phyloP scores from a whole-genome alignment of 2,113 vertebrate species.

The Malurus melanocephalus region DNA sequence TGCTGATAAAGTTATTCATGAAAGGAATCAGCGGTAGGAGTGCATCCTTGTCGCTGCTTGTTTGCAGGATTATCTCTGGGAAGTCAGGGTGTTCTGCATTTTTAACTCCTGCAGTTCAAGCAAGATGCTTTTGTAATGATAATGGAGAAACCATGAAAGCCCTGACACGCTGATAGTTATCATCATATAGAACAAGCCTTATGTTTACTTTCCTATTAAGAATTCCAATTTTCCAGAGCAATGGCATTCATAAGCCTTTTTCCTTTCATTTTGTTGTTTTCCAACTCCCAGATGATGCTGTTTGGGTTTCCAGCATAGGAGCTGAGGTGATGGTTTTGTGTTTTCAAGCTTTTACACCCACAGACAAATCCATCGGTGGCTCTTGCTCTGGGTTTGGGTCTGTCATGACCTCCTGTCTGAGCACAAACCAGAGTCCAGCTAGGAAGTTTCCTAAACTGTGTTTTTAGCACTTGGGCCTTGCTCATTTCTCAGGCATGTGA shows the following conservation, averaged over 20 bases:
- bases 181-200: background rate
- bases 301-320: background rate
- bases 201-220: background rate
- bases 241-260: background rate
- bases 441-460: background rate
- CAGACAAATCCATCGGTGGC: background rate
- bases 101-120: slow-evolving; percentile 10
- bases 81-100: background rate
- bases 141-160: background rate
- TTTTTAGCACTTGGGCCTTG: background rate
- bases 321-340: background rate
- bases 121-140: background rate
- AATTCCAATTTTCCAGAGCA: background rate
- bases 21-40: background rate
- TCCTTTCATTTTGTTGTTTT: background rate
- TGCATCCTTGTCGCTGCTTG: background rate
- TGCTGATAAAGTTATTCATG: background rate
- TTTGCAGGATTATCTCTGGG: background rate
- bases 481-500: background rate
- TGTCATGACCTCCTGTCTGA: background rate
- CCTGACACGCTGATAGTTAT: background rate
- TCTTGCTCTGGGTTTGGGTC: background rate
- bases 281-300: background rate
- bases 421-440: background rate
- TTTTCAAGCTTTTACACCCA: background rate